These are phyloP conservation scores for Platynereis dumerilii DNA, from an alignment of 2,888 invertebrate genomes.

Conservation along the genomic window DNA sequence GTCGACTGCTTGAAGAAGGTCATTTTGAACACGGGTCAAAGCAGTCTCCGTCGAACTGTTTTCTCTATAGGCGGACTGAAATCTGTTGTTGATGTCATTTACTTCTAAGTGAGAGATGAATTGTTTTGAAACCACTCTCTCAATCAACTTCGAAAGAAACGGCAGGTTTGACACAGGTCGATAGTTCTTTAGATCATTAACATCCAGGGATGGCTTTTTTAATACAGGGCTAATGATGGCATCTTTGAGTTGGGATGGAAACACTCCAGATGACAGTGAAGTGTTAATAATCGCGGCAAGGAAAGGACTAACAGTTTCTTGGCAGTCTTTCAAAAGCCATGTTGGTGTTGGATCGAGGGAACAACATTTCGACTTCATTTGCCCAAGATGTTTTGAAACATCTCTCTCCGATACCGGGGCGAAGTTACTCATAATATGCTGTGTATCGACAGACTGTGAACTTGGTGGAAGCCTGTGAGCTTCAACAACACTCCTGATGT, in stretches of 20 bases:
- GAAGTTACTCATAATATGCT: constrained; percentile 1
- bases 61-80: constrained; percentile 12
- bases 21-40: not conserved
- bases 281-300: not conserved
- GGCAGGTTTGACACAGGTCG: constrained; percentile 11
- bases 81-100: constrained; percentile 1
- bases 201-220: constrained; percentile 4
- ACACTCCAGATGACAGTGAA: not conserved
- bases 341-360: constrained; percentile 14
- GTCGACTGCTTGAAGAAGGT: constrained; percentile 10
- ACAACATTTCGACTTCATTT: not conserved
- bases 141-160: constrained; percentile 12
- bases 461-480: not conserved
- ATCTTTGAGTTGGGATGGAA: constrained; percentile 5
- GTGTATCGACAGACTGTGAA: not conserved
- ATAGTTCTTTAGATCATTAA: constrained; percentile 9
- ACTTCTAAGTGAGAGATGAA: not conserved
- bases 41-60: constrained; percentile 10
- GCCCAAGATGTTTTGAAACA: not conserved
- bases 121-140: constrained; percentile 5
- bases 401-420: not conserved
- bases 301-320: not conserved
- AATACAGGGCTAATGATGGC: constrained; percentile 6
- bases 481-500: not conserved
- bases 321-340: constrained; percentile 11